These are phyloP conservation scores for Rhincodon typus DNA, from an alignment of 2,797 vertebrate species.

Conservation along the genomic window DNA sequence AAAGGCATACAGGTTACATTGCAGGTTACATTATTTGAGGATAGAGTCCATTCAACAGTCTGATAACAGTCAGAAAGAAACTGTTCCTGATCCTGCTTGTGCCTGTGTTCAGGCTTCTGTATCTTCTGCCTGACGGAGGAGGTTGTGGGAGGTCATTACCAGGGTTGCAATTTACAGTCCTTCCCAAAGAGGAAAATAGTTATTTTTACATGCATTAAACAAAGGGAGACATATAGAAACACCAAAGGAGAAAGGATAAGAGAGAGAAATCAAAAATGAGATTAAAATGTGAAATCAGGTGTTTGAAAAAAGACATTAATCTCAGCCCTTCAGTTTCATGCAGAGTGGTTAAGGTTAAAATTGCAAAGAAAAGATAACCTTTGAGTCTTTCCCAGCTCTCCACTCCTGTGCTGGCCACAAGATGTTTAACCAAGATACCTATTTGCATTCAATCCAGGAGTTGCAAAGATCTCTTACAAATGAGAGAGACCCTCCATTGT, in stretches of 20 bases:
- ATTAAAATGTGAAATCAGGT: background rate
- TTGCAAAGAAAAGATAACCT: background rate
- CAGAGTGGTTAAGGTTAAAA: background rate
- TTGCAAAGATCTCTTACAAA: background rate
- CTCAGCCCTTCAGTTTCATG: background rate
- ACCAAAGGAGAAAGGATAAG: background rate
- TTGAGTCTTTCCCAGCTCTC: background rate
- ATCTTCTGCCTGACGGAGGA: no score
- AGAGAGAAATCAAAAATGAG: background rate
- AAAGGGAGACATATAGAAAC: background rate
- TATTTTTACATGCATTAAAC: background rate
- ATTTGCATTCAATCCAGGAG: background rate
- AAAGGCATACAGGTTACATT: no score
- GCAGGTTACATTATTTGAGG: no score
- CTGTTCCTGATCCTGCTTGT: no score
- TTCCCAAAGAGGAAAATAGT: background rate
- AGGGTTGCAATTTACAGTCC: background rate
- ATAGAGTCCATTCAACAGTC: no score
- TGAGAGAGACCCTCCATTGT: background rate
- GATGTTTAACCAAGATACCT: background rate
- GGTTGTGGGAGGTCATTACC: no score
- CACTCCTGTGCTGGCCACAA: background rate
- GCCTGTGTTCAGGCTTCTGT: no score
- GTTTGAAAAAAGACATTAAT: background rate
- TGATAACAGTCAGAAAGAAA: no score